Evolutionary conservation across 2,113 vertebrate species (phyloP).

Genomic region (Mesembrinibis cayennensis): DNA sequence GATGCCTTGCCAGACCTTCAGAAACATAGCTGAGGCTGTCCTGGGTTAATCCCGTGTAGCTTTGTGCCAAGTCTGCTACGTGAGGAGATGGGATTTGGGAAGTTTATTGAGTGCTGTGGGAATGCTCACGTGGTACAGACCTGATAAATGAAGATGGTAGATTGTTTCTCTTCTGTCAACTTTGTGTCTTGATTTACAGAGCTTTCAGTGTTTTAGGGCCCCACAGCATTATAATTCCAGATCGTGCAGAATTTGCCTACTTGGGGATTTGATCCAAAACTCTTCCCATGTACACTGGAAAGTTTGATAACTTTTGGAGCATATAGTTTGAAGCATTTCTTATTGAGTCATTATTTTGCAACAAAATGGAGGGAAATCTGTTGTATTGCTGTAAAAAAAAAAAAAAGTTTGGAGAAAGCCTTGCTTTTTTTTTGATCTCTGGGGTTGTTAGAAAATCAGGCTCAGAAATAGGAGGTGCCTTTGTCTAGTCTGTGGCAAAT

Average conservation of each 20-base stretch:
- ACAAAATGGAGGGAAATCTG: background rate
- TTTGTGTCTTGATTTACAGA: constrained; percentile 1
- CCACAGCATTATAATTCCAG: background rate
- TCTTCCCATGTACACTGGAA: background rate
- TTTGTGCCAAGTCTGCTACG: background rate
- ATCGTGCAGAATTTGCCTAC: background rate
- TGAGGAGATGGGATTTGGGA: background rate
- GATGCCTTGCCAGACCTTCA: background rate
- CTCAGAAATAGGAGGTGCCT: background rate
- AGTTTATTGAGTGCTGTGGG: background rate
- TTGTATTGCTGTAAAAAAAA: background rate
- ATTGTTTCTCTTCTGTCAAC: background rate
- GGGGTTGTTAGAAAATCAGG: background rate
- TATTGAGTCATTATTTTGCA: background rate
- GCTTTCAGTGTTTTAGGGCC: background rate
- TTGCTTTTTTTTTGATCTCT: background rate
- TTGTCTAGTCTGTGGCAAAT: background rate
- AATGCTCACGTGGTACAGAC: background rate
- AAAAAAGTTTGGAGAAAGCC: background rate
- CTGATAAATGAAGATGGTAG: background rate
- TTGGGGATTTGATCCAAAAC: background rate
- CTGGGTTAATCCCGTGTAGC: background rate
- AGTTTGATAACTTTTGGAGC: background rate
- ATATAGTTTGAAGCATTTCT: background rate
- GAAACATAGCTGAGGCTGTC: background rate